Conservation (phyloP, 2,888 invertebrate genomes). For the Phortica magna region DNA sequence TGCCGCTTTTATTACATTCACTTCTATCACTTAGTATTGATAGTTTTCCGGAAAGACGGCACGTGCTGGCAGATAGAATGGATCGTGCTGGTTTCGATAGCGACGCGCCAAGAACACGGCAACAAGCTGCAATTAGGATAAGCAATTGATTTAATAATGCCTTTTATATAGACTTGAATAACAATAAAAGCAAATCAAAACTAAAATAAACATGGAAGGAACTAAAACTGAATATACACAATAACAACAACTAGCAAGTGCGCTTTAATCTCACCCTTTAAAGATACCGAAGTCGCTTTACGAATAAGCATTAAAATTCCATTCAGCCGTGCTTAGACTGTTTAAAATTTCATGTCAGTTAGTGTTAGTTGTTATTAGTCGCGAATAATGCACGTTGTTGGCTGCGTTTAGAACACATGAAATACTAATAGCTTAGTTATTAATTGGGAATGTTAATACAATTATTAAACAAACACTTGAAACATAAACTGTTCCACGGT, state of each 20-base stretch:
- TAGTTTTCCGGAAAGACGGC: slow-evolving; percentile 83
- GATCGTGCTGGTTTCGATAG: slow-evolving; percentile 89
- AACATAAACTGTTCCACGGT: neutral
- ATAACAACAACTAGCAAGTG: neutral
- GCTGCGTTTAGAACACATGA: neutral
- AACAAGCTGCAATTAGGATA: slow-evolving; percentile 83
- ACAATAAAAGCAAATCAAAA: neutral
- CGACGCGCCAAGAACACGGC: slow-evolving; percentile 89
- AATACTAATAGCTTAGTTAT: neutral
- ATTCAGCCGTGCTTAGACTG: slow-evolving; percentile 1
- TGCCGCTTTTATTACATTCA: slow-evolving; percentile 40
- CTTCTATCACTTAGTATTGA: slow-evolving; percentile 64
- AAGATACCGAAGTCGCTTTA: neutral
- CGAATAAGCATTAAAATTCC: slow-evolving; percentile 9
- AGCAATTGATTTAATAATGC: neutral
- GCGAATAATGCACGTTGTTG: neutral
- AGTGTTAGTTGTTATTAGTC: neutral
- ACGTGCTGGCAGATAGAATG: slow-evolving; percentile 85
- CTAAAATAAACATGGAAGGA: neutral
- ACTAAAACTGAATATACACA: slow-evolving; percentile 1
- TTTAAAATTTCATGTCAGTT: neutral
- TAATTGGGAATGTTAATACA: slow-evolving; percentile 12
- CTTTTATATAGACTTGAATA: neutral
- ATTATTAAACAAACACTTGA: neutral
- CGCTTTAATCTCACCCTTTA: slow-evolving; percentile 21